Conservation (phyloP, 2,113 vertebrate species). For the Chamaea fasciata region DNA sequence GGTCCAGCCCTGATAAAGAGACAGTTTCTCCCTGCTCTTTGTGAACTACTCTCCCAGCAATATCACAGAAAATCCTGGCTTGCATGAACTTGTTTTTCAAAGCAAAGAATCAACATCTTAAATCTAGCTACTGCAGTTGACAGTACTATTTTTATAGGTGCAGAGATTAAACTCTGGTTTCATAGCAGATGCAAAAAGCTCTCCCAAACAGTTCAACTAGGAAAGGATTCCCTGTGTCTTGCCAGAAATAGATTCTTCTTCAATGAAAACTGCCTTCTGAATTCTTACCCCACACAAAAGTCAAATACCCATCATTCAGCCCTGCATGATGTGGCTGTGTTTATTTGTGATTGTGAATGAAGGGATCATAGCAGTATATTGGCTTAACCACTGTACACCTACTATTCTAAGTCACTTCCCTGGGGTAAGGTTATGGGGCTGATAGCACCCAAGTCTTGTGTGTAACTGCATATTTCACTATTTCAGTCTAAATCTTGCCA, state of each 20-base stretch:
- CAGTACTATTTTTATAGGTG: neutral
- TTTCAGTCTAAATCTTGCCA: neutral
- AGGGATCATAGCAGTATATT: neutral
- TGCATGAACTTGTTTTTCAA: neutral
- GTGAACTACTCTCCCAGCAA: neutral
- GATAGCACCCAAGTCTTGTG: neutral
- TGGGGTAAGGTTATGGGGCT: neutral
- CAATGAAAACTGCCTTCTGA: neutral
- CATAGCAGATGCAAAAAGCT: neutral
- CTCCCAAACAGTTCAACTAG: neutral
- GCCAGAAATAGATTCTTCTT: neutral
- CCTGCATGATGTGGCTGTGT: neutral
- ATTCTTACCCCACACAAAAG: neutral
- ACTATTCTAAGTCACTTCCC: neutral
- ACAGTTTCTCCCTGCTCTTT: neutral
- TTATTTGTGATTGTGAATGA: neutral
- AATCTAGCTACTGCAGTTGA: neutral
- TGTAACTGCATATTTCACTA: neutral
- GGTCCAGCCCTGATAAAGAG: neutral
- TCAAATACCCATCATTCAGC: neutral
- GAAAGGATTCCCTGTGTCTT: neutral
- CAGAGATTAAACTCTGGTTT: neutral
- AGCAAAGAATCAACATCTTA: neutral
- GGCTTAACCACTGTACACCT: neutral
- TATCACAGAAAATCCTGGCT: neutral